Evolutionary conservation across 2,797 vertebrate species (phyloP), one percentile per base, ranked within the genome.

Genomic region (Clarias laeviceps): DNA sequence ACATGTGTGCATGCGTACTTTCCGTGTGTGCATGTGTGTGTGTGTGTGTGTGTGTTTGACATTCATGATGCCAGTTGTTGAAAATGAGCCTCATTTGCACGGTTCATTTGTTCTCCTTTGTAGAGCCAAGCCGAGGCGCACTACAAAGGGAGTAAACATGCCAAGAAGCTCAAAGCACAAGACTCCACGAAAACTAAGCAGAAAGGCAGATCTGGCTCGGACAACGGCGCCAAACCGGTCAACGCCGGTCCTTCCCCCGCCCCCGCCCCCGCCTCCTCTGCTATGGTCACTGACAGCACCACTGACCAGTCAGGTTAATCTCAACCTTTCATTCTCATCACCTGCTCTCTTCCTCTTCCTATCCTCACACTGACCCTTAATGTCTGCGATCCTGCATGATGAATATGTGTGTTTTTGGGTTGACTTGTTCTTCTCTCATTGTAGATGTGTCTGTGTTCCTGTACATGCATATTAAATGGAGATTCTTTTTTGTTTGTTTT

Each of bases 71-170:
- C 64, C 59, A 34, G 68, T 81, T 95, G 92, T 92, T 89, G 92
- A 93, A 92, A 93, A 94, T 96, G 92, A 96, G 94, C 95, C 95
- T 96, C 95, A 93, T 90, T 83, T 88, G 86, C 83, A 87, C 84
- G 88, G 79, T 91, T 91, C 79, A 95, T 96, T 96, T 96, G 94
- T 96, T 97, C 95, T 97, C 93, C 94, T 95, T 94, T 95, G 94
- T 96, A 99, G 98, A 98, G 96, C 95, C 98, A 99, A 95, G 98
- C 98, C 80, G 97, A 99, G 93, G 97, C 98, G 89, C 98, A 99
- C 94, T 99, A 97, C 96, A 97, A 97, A 97, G 98, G 98, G 94
- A 97, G 97, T 93, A 99, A 98, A 93, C 98, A 99, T 91, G 97
- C 97, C 94, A 99, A 99, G 97, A 99, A 99, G 96, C 94, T 99